Percentiles rank a stretch among this genome's conserved stretches.
phyloP scores from a whole-genome alignment of 2,888 invertebrate species.

The Philaethria dido region DNA sequence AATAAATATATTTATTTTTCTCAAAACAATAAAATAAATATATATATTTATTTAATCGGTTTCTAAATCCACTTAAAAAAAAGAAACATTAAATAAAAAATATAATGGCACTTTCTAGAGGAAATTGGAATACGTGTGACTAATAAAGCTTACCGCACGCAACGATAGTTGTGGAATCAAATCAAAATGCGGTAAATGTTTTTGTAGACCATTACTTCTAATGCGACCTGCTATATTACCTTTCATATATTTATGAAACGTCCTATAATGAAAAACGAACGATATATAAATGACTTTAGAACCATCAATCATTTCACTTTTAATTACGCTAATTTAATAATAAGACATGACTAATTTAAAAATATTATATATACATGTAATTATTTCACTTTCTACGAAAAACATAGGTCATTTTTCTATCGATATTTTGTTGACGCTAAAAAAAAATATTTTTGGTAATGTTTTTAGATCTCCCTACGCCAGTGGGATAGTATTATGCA shows the following conservation, averaged over 20 bases:
- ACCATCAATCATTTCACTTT: no score
- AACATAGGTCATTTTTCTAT: no score
- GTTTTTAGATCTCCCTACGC: no score
- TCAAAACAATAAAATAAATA: not conserved
- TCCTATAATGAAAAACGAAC: not conserved
- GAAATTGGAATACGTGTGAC: conserved; percentile 17
- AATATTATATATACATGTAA: no score
- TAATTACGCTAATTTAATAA: no score
- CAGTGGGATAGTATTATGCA: no score
- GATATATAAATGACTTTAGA: no score
- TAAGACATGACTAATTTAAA: no score
- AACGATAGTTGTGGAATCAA: conserved; percentile 1
- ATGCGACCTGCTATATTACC: not conserved
- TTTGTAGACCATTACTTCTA: conserved; percentile 6
- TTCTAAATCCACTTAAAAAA: not conserved
- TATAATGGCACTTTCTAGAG: conserved; percentile 12
- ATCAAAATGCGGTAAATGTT: conserved; percentile 3
- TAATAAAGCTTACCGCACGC: conserved; percentile 17
- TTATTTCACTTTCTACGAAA: no score
- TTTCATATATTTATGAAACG: not conserved
- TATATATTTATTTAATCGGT: not conserved
- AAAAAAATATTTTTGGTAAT: no score
- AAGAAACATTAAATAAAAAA: not conserved
- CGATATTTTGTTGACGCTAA: no score
- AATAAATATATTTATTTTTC: no score